These are phyloP conservation scores for Cheumatopsyche charites DNA, from an alignment of 1,140 invertebrate species.

Conservation along the genomic window DNA sequence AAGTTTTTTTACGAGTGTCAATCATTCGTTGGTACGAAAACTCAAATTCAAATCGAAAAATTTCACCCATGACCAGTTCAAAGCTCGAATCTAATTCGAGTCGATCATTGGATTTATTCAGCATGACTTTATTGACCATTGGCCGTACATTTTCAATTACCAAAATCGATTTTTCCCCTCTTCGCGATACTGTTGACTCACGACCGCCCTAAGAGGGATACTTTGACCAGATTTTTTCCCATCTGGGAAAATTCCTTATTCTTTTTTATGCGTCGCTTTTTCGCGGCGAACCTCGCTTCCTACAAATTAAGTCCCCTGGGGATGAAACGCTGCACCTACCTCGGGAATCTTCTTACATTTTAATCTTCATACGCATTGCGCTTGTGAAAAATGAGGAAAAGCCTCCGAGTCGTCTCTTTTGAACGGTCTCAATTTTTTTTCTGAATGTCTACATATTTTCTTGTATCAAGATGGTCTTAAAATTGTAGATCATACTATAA, in stretches of 20 bases:
- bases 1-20: not conserved
- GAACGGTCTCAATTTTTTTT: no score
- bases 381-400: no score
- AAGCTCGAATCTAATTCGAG: conserved; percentile 5
- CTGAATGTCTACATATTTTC: no score
- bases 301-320: conserved; percentile 31
- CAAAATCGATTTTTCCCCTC: conserved; percentile 19
- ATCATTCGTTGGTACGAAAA: not conserved
- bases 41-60: not conserved
- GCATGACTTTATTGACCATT: conserved; percentile 19
- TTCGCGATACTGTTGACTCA: conserved; percentile 8
- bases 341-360: conserved; percentile 11
- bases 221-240: not conserved
- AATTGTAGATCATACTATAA: no score
- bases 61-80: no score
- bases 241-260: not conserved
- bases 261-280: not conserved
- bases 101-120: conserved; percentile 19
- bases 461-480: no score
- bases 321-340: conserved; percentile 31
- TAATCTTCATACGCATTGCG: not conserved
- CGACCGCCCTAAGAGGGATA: not conserved
- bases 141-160: conserved; percentile 34
- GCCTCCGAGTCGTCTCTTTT: no score
- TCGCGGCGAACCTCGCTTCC: conserved; percentile 12